Base-by-base conservation (phyloP, 2,888 invertebrate species). In the Myathropa florea region DNA sequence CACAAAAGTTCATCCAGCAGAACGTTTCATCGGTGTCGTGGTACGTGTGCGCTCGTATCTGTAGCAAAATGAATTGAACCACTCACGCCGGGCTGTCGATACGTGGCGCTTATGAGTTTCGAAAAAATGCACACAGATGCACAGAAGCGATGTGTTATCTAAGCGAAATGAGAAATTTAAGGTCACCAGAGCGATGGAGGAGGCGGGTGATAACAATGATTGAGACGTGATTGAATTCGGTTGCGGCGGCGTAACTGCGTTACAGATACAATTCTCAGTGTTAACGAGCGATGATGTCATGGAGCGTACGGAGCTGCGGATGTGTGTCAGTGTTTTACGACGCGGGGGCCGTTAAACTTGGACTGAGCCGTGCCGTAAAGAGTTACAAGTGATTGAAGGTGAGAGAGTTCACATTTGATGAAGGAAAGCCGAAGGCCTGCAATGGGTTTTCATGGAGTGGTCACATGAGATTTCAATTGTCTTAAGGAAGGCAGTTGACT, bases 211-310 rank as follows among this genome's bases (percentile, higher is more conserved):
- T 57, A 46, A 46, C 6, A 57, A 33, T 21, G 24, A 68, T 57
- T 68, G n/a, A 33, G 57, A 68, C 68, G 68, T 68, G 68, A 68
- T 57, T 57, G 33, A 68, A 36, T 30, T 57, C 23, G n/a, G 30
- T 55, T 57, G 14, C 24, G 12, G 14, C 24, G 12, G 10, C 9
- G 18, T 14, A 14, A 67, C 53, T 21, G 18, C 18, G 46, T 4
- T 18, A n/a, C 39, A 46, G 46, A 46, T 46, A 18, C 4, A n/a
- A 46, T 7, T 46, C 46, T 18, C 18, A 18, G 18, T n/a, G 18
- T 7, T 46, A 18, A 7, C 46, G 7, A 7, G 18, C 18, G 46
- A 18, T 46, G 46, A 46, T 46, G 46, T 46, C 46, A 46, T 46
- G 18, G 7, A 46, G 33, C 12, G 33, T 30, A 30, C 30, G 10